Evolutionary conservation across 1,140 invertebrate genomes (phyloP).

Genomic region (Trichomalopsis sarcophagae): DNA sequence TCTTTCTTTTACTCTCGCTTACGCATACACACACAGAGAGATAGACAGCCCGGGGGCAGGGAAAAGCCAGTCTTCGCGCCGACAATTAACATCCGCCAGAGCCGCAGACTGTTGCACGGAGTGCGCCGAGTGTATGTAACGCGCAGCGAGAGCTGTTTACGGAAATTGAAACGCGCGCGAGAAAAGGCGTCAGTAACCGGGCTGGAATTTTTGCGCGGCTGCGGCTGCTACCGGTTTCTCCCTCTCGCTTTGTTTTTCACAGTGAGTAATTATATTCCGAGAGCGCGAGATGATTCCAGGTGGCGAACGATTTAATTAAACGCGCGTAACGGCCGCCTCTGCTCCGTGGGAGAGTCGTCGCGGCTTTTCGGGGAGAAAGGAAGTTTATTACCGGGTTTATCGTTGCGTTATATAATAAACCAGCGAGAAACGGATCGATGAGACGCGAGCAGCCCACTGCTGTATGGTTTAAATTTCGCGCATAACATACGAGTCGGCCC

Average conservation of each 20-base stretch:
- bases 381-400: not conserved
- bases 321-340: not conserved
- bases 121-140: not conserved
- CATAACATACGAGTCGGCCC: too few species aligned
- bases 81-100: conserved; percentile 24
- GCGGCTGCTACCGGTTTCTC: not conserved
- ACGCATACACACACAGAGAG: not conserved
- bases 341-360: not conserved
- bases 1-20: conserved; percentile 7
- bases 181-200: not conserved
- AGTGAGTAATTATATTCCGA: not conserved
- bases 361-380: not conserved
- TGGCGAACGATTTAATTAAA: conserved; percentile 58
- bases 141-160: conserved; percentile 55
- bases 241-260: not conserved
- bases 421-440: not conserved
- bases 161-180: conserved; percentile 49
- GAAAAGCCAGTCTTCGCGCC: not conserved
- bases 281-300: conserved; percentile 23
- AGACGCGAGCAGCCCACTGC: not conserved
- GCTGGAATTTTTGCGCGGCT: not conserved
- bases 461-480: too few species aligned
- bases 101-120: not conserved
- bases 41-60: not conserved
- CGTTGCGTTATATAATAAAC: not conserved